phyloP scores from a whole-genome alignment of 2,797 vertebrate genomes.

The Enteromius thamalakanensis region DNA sequence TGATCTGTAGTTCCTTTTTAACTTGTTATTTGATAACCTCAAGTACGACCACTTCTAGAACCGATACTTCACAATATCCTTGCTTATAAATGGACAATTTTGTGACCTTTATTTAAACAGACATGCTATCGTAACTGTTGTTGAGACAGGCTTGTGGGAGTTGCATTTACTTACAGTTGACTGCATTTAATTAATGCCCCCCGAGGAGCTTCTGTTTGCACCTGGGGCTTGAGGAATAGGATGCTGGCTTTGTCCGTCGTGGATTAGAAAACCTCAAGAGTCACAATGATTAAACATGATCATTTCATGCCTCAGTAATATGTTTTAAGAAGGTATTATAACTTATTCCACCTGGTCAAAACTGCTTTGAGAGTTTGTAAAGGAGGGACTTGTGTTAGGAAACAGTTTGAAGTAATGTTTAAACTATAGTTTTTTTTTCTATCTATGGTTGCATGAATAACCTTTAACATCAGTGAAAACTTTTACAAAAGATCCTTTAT shows the following conservation, averaged over 20 bases:
- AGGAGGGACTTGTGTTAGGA: neutral
- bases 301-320: neutral
- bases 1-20: neutral
- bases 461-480: neutral
- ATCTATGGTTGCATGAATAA: neutral
- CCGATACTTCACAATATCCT: neutral
- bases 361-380: neutral
- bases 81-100: neutral
- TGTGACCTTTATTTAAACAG: conserved; percentile 9
- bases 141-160: conserved; percentile 29
- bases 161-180: conserved; percentile 18
- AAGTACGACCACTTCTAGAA: neutral
- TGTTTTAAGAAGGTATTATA: neutral
- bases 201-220: conserved; percentile 13
- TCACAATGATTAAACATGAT: neutral
- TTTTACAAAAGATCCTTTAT: neutral
- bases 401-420: neutral
- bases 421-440: neutral
- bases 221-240: conserved; percentile 20
- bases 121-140: neutral
- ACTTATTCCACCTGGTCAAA: neutral
- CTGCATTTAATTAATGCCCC: conserved; percentile 50
- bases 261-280: conserved; percentile 6
- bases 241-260: neutral
- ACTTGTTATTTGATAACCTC: neutral